These are phyloP conservation scores for Dendrophyllia cribrosa DNA, from an alignment of 64 coral and sea anemone species.

Conservation along the genomic window DNA sequence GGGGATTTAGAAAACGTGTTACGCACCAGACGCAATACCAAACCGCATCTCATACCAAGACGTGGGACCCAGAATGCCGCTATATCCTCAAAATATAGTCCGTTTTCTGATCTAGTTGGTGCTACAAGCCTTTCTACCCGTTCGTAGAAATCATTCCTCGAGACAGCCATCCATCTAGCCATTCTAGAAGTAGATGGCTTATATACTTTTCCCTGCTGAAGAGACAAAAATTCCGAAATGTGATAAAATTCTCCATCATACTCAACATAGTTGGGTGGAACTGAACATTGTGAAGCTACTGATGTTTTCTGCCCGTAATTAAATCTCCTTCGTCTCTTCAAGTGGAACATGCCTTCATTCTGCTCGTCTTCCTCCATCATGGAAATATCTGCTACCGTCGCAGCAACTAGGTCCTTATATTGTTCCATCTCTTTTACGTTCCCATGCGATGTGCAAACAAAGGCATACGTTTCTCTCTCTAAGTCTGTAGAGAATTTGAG, in stretches of 20 bases:
- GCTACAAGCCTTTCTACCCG: neutral
- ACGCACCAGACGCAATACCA: neutral
- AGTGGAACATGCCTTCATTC: neutral
- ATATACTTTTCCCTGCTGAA: conserved; percentile 7
- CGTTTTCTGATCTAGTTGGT: neutral
- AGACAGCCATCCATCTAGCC: conserved; percentile 12
- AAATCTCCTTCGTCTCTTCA: conserved; percentile 9
- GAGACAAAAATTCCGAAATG: neutral
- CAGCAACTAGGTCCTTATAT: neutral
- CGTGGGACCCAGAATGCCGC: conserved; percentile 10
- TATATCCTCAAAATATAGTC: neutral
- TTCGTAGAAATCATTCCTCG: conserved; percentile 10
- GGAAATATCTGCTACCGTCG: neutral
- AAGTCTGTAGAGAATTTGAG: neutral
- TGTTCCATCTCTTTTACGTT: neutral
- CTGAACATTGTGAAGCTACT: neutral
- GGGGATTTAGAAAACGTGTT: conserved; percentile 11
- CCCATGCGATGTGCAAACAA: neutral
- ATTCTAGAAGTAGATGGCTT: conserved; percentile 4
- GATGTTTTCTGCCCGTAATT: neutral
- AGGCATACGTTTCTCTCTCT: neutral
- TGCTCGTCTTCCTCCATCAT: conserved; percentile 1
- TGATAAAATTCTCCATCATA: conserved; percentile 14
- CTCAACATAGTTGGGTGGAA: neutral
- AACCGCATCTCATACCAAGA: neutral